A percentile compares a stretch with the other conserved stretches of the same genome.
phyloP scores from a whole-genome alignment of 2,888 invertebrate species.

The Tryphoninae sp. region DNA sequence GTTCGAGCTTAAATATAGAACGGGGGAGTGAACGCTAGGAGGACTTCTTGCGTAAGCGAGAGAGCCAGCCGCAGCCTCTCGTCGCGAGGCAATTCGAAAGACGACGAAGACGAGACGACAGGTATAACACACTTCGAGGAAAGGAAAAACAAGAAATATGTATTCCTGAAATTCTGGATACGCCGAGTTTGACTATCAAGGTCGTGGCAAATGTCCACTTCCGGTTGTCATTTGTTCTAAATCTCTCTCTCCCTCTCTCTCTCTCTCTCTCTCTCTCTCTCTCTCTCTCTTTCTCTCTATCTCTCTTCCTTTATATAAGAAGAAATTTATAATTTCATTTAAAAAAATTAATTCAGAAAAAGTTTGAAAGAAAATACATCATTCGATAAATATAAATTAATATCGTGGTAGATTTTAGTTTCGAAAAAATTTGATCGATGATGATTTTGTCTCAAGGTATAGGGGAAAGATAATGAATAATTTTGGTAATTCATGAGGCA shows the following conservation, averaged over 20 bases:
- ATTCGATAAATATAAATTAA: background rate
- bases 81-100: constrained; percentile 59
- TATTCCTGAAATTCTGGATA: constrained; percentile 16
- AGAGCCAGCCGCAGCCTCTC: constrained; percentile 49
- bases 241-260: background rate
- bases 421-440: background rate
- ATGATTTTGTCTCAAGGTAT: constrained; percentile 7
- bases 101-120: constrained; percentile 46
- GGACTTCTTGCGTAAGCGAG: constrained; percentile 68
- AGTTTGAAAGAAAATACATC: background rate
- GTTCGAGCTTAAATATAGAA: constrained; percentile 67
- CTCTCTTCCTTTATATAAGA: too few species aligned
- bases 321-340: background rate
- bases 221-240: background rate
- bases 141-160: constrained; percentile 9
- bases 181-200: background rate
- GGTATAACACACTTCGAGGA: constrained; percentile 23
- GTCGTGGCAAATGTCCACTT: background rate
- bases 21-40: constrained; percentile 65
- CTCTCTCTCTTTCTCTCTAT: too few species aligned
- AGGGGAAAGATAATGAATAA: background rate
- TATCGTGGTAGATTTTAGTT: too few species aligned
- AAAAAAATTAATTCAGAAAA: background rate
- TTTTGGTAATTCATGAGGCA: constrained; percentile 3
- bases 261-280: background rate